Evolutionary conservation across 2,113 vertebrate species (phyloP).

Genomic region (Ceuthmochares aereus): DNA sequence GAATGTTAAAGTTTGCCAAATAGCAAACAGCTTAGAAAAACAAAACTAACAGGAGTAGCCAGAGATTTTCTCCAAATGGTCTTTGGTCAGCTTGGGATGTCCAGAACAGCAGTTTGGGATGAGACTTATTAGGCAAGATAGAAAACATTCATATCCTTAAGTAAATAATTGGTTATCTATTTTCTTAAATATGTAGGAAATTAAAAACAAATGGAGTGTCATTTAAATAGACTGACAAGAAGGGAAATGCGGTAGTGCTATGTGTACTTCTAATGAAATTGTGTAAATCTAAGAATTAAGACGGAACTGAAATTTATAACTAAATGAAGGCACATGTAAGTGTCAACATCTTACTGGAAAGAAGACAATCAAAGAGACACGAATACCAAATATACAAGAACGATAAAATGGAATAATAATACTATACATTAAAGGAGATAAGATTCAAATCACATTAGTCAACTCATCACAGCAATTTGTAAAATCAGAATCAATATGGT

Average conservation of each 20-base stretch:
- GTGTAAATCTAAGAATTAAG: neutral
- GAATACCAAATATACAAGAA: neutral
- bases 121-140: neutral
- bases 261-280: neutral
- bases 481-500: neutral
- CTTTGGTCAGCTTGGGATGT: neutral
- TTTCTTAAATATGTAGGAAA: neutral
- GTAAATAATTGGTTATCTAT: neutral
- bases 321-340: neutral
- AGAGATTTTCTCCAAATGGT: neutral
- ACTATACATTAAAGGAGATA: neutral
- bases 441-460: neutral
- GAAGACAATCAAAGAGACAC: neutral
- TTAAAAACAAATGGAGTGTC: neutral
- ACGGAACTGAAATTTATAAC: neutral
- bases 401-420: neutral
- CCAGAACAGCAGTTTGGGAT: neutral
- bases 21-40: neutral
- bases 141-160: neutral
- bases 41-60: neutral
- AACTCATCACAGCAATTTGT: neutral
- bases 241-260: neutral
- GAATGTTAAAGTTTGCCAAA: neutral
- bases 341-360: neutral
- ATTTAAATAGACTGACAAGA: neutral